Evolutionary conservation across 1,140 invertebrate species (phyloP).

Genomic region (Drosophila suzukii): DNA sequence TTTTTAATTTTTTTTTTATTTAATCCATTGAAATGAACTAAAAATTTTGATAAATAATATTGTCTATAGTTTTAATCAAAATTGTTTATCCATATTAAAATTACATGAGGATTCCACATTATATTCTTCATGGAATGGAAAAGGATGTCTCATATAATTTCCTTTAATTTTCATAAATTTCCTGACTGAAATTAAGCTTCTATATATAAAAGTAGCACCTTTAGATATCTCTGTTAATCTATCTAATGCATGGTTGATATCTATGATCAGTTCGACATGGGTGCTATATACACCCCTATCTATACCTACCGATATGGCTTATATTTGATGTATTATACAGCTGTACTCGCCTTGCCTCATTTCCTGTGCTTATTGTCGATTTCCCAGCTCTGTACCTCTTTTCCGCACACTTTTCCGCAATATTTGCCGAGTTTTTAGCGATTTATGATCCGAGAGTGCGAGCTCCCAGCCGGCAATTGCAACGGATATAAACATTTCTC

Average conservation of each 20-base stretch:
- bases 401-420: constrained; percentile 74
- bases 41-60: too few relatives aligned
- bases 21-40: too few relatives aligned
- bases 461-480: constrained; percentile 70
- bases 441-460: constrained; percentile 67
- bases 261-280: constrained; percentile 17
- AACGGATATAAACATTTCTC: constrained; percentile 78
- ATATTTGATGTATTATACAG: constrained; percentile 44
- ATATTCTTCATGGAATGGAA: too few relatives aligned
- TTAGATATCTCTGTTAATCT: background rate
- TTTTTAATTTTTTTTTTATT: too few relatives aligned
- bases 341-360: constrained; percentile 56
- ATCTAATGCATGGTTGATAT: background rate
- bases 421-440: constrained; percentile 66
- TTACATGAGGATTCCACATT: too few relatives aligned
- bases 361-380: constrained; percentile 79
- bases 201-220: background rate
- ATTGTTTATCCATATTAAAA: too few relatives aligned
- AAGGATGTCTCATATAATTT: background rate
- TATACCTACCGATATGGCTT: background rate
- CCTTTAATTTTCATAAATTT: background rate
- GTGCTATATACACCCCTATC: background rate
- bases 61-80: too few relatives aligned
- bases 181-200: background rate
- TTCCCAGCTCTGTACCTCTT: constrained; percentile 60